phyloP scores from a whole-genome alignment of 2,797 vertebrate genomes.

The Sylvilagus floridanus region DNA sequence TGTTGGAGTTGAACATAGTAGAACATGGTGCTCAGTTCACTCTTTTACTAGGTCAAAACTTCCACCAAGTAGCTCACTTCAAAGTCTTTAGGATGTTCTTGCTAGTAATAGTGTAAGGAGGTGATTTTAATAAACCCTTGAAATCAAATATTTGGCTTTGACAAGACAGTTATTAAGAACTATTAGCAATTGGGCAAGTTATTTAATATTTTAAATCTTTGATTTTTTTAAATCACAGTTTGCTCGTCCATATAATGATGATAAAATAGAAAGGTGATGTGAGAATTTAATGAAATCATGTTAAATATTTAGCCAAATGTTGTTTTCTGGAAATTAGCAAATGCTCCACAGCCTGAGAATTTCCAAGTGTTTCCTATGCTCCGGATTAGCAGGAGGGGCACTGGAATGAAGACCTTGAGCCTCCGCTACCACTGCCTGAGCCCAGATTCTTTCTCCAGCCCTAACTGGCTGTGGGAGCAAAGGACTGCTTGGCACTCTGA shows the following conservation, averaged over 20 bases:
- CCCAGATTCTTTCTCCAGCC: neutral
- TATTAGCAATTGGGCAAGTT: neutral
- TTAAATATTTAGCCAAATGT: neutral
- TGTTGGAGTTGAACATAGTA: neutral
- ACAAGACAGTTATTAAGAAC: neutral
- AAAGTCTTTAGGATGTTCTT: conserved; percentile 1
- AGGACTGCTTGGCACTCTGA: neutral
- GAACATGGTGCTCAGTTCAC: neutral
- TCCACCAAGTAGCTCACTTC: neutral
- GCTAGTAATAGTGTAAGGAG: neutral
- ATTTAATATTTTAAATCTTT: neutral
- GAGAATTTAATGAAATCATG: conserved; percentile 29
- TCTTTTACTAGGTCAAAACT: neutral
- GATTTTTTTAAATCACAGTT: neutral
- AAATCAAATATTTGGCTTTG: conserved; percentile 1
- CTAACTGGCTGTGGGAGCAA: neutral
- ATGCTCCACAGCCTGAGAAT: neutral
- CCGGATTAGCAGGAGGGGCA: neutral
- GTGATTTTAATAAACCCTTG: neutral
- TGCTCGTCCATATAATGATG: neutral
- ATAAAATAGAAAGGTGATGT: conserved; percentile 32
- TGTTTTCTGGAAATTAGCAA: neutral
- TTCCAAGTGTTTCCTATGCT: neutral
- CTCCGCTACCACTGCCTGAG: neutral
- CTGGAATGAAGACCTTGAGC: neutral